Evolutionary conservation across 1,140 invertebrate genomes (phyloP).

Genomic region (Rhyzopertha dominica): DNA sequence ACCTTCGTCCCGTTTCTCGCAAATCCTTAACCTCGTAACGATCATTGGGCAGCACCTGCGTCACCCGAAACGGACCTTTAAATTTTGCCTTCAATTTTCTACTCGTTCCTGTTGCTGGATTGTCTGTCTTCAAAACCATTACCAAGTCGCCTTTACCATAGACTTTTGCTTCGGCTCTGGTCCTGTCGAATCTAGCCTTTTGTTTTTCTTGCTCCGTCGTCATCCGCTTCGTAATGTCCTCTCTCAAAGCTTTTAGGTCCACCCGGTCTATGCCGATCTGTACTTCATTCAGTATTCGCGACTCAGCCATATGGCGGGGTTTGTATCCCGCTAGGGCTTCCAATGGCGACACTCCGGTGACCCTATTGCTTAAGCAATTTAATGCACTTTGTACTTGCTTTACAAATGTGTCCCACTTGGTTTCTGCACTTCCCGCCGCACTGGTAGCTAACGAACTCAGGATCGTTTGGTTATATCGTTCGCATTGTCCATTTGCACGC

Average conservation of each 20-base stretch:
- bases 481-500: constrained; percentile 22
- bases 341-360: constrained; percentile 14
- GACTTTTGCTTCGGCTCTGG: constrained; percentile 6
- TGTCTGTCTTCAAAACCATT: constrained; percentile 14
- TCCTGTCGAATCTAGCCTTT: not conserved
- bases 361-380: no score
- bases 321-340: constrained; percentile 32
- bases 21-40: constrained; percentile 28
- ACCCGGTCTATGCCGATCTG: constrained; percentile 21
- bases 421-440: not conserved
- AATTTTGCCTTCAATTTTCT: constrained; percentile 21
- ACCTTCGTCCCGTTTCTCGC: not conserved
- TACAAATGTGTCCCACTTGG: constrained; percentile 1
- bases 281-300: constrained; percentile 17
- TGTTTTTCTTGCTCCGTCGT: not conserved
- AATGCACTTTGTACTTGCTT: constrained; percentile 1
- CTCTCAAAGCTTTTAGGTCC: constrained; percentile 10
- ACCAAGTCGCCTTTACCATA: constrained; percentile 21
- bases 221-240: not conserved
- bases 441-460: constrained; percentile 14
- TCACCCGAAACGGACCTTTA: constrained; percentile 29
- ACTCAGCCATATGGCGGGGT: constrained; percentile 20
- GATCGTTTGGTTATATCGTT: constrained; percentile 20
- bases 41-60: constrained; percentile 26
- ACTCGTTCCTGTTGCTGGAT: constrained; percentile 19